phyloP scores from a whole-genome alignment of 2,888 invertebrate species.

The Allophyes oxyacanthae region DNA sequence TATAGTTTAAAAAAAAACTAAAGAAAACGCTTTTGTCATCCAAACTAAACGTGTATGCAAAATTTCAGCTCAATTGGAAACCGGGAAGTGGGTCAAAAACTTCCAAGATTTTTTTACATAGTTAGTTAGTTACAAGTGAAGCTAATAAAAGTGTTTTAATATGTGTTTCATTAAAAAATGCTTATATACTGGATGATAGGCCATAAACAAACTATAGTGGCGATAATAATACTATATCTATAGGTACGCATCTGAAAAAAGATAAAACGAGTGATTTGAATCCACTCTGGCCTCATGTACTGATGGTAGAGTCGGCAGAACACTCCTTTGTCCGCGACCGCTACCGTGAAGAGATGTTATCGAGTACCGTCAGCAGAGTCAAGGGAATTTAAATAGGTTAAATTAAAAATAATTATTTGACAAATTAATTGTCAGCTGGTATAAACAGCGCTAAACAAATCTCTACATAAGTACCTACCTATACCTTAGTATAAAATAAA shows the following conservation, averaged over 20 bases:
- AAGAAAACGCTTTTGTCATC: too few species aligned
- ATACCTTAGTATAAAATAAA: too few species aligned
- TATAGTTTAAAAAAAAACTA: too few species aligned
- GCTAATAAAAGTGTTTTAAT: neutral
- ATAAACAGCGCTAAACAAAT: too few species aligned
- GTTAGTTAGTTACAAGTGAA: too few species aligned
- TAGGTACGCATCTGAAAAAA: conserved; percentile 40
- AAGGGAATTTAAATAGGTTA: conserved; percentile 12
- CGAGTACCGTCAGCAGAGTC: conserved; percentile 61
- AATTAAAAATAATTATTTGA: neutral
- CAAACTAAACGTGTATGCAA: too few species aligned
- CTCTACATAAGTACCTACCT: too few species aligned
- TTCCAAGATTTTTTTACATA: too few species aligned
- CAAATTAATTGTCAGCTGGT: too few species aligned
- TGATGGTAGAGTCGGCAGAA: conserved; percentile 52
- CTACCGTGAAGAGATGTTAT: conserved; percentile 80
- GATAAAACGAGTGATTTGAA: conserved; percentile 56
- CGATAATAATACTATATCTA: conserved; percentile 47
- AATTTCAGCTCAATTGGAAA: too few species aligned
- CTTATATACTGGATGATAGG: conserved; percentile 2
- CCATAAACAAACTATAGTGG: conserved; percentile 28
- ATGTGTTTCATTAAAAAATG: neutral
- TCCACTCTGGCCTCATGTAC: conserved; percentile 30
- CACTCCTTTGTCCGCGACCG: conserved; percentile 72
- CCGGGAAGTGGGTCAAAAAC: too few species aligned